phyloP scores from a whole-genome alignment of 2,113 vertebrate species.

The Xyliphius kryptos region DNA sequence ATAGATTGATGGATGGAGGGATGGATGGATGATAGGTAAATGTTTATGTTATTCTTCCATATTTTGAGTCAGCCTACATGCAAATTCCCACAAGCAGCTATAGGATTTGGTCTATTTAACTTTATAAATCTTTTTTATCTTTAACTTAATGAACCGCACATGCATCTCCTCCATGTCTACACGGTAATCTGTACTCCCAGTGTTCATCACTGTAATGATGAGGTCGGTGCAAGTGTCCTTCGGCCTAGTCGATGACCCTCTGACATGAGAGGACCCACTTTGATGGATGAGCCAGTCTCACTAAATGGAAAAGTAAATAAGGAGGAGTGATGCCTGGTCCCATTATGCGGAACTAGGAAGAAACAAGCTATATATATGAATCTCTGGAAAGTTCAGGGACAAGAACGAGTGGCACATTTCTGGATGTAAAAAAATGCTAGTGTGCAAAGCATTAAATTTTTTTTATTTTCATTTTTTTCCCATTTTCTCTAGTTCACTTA shows the following conservation, averaged over 20 bases:
- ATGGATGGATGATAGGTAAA: no score
- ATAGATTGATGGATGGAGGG: no score
- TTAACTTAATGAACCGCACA: constrained; percentile 13
- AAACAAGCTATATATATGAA: no score
- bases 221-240: constrained; percentile 12
- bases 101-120: neutral
- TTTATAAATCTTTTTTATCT: neutral
- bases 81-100: neutral
- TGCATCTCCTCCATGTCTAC: constrained; percentile 5
- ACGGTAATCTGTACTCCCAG: constrained; percentile 11
- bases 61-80: no score
- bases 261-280: neutral
- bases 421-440: neutral
- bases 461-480: constrained; percentile 5
- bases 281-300: constrained; percentile 14
- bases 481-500: neutral
- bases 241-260: constrained; percentile 9
- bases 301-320: constrained; percentile 27
- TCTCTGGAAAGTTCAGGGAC: no score
- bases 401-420: no score
- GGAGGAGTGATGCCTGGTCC: constrained; percentile 3
- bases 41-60: no score
- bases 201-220: neutral
- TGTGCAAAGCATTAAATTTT: neutral
- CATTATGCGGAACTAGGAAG: neutral